Evolutionary conservation across 2,888 invertebrate genomes (phyloP).

Genomic region (Tipula vernalis): DNA sequence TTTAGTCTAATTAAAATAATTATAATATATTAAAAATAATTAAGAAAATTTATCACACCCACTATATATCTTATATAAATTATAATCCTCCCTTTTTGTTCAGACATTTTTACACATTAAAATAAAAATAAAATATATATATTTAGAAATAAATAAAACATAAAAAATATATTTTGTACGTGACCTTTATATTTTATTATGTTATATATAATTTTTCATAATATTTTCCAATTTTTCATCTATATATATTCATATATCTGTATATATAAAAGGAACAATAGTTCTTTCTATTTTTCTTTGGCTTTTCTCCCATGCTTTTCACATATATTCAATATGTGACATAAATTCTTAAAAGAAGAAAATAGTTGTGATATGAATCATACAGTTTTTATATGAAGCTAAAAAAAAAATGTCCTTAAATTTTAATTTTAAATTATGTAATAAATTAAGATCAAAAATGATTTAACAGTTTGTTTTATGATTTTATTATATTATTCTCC

Average conservation of each 20-base stretch:
- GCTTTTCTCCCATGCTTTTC: not conserved
- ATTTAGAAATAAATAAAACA: not conserved
- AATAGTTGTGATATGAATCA: conserved; percentile 6
- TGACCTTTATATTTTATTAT: conserved; percentile 10
- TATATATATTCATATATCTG: not conserved
- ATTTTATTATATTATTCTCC: not conserved
- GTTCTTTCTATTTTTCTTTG: not conserved
- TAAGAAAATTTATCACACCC: not conserved
- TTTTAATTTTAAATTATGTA: conserved; percentile 4
- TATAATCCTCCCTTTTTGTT: not conserved
- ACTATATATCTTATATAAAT: not conserved
- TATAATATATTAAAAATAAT: conserved; percentile 4
- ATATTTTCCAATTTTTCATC: conserved; percentile 5
- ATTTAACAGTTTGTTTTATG: not conserved
- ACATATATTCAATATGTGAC: not conserved
- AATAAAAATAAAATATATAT: not conserved
- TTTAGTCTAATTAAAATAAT: conserved; percentile 4
- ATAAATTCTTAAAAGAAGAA: conserved; percentile 8
- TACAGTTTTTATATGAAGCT: not conserved
- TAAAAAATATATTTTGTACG: conserved; percentile 5
- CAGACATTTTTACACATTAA: not conserved
- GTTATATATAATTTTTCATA: conserved; percentile 4
- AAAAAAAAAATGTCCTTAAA: not conserved
- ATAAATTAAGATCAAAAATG: not conserved
- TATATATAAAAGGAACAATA: not conserved